phyloP scores from a whole-genome alignment of 1,140 invertebrate genomes.

The Drosophila aff. region DNA sequence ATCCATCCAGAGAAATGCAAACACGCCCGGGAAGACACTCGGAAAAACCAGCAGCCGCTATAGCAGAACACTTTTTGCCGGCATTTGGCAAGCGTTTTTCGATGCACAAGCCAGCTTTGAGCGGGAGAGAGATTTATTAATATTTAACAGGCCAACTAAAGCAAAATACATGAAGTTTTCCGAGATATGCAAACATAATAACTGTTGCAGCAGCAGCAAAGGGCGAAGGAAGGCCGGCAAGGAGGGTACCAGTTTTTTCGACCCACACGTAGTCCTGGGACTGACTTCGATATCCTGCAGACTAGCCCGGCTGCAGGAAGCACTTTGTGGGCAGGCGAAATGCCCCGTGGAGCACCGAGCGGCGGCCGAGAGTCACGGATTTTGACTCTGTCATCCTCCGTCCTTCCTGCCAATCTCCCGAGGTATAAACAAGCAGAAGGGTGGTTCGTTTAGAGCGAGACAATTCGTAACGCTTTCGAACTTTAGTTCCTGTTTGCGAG shows the following conservation, averaged over 20 bases:
- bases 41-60: slow-evolving; percentile 40
- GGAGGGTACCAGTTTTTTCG: slow-evolving; percentile 24
- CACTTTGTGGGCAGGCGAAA: slow-evolving; percentile 47
- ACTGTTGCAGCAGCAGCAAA: slow-evolving; percentile 30
- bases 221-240: slow-evolving; percentile 3
- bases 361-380: slow-evolving; percentile 37
- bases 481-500: not conserved
- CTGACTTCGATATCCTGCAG: slow-evolving; percentile 54
- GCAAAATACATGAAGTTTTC: slow-evolving; percentile 49
- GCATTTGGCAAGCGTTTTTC: slow-evolving; percentile 50
- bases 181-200: slow-evolving; percentile 68
- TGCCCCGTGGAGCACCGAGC: slow-evolving; percentile 7
- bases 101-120: slow-evolving; percentile 30
- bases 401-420: slow-evolving; percentile 5
- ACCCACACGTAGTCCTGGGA: slow-evolving; percentile 15
- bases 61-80: slow-evolving; percentile 35
- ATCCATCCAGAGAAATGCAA: slow-evolving; percentile 23
- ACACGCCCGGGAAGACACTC: slow-evolving; percentile 25
- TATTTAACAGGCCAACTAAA: slow-evolving; percentile 56
- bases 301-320: slow-evolving; percentile 48
- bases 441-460: not conserved
- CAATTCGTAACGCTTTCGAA: not conserved
- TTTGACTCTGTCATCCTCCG: slow-evolving; percentile 12
- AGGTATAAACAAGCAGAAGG: slow-evolving; percentile 5
- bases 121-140: slow-evolving; percentile 72